Percentiles rank a stretch among this genome's conserved stretches.
Evolutionary conservation across 2,113 vertebrate species (phyloP).

Genomic region (Pseudolaguvia tuberculata): DNA sequence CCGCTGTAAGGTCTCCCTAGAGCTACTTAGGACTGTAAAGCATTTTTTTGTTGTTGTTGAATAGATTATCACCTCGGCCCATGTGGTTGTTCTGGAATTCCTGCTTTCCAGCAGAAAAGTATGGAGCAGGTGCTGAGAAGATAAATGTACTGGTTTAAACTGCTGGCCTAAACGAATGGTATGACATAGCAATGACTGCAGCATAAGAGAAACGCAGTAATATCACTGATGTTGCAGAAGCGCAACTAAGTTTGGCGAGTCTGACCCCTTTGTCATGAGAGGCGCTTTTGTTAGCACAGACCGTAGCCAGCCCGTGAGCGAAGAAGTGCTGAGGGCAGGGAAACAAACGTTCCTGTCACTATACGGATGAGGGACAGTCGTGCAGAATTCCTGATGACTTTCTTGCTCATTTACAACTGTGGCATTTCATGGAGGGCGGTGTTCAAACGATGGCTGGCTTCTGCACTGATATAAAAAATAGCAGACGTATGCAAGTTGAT

Average conservation of each 20-base stretch:
- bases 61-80: slow-evolving; percentile 18
- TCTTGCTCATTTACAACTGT: slow-evolving; percentile 56
- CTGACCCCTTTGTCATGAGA: slow-evolving; percentile 39
- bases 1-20: too few species aligned
- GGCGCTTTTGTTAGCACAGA: slow-evolving; percentile 32
- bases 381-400: slow-evolving; percentile 39
- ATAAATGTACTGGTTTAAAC: slow-evolving; percentile 37
- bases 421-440: slow-evolving; percentile 68
- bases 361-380: background rate
- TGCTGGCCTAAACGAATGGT: slow-evolving; percentile 43
- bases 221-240: slow-evolving; percentile 33
- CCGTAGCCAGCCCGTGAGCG: background rate
- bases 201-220: slow-evolving; percentile 27
- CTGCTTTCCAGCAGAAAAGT: slow-evolving; percentile 30
- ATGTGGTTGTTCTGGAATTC: slow-evolving; percentile 29
- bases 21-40: background rate
- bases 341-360: background rate
- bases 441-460: slow-evolving; percentile 50
- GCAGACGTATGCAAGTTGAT: slow-evolving; percentile 58
- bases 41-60: slow-evolving; percentile 26
- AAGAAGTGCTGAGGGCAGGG: slow-evolving; percentile 46
- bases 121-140: slow-evolving; percentile 41
- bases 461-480: slow-evolving; percentile 61
- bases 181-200: slow-evolving; percentile 29
- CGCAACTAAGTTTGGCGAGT: slow-evolving; percentile 7